These are phyloP conservation scores for Phalacrocorax brasilianus DNA, from an alignment of 2,113 vertebrate species.

Conservation along the genomic window DNA sequence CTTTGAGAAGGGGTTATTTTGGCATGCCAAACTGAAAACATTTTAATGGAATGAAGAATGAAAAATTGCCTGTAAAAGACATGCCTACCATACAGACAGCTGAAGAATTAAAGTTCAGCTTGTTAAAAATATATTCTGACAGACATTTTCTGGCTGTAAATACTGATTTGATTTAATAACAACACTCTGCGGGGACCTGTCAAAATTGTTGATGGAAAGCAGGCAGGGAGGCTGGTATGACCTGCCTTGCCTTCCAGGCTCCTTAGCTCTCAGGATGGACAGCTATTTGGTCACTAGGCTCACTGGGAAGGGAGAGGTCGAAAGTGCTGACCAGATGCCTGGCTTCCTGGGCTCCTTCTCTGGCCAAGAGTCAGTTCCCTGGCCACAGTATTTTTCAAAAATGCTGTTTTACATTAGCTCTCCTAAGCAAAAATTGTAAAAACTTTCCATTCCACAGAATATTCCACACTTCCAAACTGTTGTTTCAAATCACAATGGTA, in stretches of 20 bases:
- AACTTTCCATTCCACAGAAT: neutral
- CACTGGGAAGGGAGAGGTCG: neutral
- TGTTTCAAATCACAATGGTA: neutral
- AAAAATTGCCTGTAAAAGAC: neutral
- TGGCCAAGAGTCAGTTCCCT: neutral
- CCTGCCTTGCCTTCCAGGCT: neutral
- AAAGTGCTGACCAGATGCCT: neutral
- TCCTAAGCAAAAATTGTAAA: neutral
- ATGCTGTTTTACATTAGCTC: neutral
- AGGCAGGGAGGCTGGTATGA: neutral
- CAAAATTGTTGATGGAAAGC: conserved; percentile 1
- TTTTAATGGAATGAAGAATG: neutral
- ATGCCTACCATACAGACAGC: neutral
- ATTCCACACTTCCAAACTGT: neutral
- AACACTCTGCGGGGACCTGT: neutral
- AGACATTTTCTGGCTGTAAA: conserved; percentile 8
- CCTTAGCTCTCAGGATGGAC: neutral
- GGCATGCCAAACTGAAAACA: neutral
- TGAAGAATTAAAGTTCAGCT: conserved; percentile 19
- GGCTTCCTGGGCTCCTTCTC: neutral
- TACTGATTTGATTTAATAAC: conserved; percentile 4
- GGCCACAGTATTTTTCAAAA: neutral
- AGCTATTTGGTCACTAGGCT: neutral
- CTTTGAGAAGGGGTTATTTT: neutral
- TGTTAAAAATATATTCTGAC: conserved; percentile 18